phyloP scores from a whole-genome alignment of 2,113 vertebrate species.

The Rhinolophus sinicus region DNA sequence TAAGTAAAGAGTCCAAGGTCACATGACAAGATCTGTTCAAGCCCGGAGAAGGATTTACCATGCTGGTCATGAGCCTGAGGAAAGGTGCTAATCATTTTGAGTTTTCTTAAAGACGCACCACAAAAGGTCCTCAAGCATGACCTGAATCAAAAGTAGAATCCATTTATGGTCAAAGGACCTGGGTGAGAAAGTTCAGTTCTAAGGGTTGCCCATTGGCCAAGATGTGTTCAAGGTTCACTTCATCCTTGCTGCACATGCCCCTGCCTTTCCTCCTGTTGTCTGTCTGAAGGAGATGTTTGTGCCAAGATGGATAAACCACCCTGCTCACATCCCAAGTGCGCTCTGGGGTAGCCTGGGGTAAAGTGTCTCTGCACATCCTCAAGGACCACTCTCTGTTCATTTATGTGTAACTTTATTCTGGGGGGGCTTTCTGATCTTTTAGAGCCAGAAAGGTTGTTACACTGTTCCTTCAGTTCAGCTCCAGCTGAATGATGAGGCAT shows the following conservation, averaged over 20 bases:
- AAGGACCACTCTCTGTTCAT: not conserved
- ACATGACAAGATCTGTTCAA: not conserved
- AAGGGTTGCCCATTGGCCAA: not conserved
- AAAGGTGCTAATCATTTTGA: not conserved
- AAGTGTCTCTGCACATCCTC: not conserved
- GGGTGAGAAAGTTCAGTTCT: not conserved
- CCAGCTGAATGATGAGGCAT: not conserved
- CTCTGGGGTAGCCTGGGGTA: not conserved
- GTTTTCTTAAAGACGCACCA: not conserved
- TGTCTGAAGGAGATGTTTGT: not conserved
- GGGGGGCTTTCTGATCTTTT: not conserved
- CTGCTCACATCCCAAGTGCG: not conserved
- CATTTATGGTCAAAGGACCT: not conserved
- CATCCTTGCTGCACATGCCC: not conserved
- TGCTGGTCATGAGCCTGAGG: not conserved
- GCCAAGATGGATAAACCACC: accelerated
- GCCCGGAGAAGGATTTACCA: not conserved
- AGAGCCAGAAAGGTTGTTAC: not conserved
- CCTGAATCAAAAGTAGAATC: not conserved
- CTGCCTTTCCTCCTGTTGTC: not conserved
- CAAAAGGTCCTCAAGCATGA: not conserved
- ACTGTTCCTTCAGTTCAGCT: not conserved
- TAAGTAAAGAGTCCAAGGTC: not conserved
- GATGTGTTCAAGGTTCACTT: not conserved
- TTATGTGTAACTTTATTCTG: not conserved